Conservation (phyloP, 2,888 invertebrate genomes). For the Lasioglossum vierecki region DNA sequence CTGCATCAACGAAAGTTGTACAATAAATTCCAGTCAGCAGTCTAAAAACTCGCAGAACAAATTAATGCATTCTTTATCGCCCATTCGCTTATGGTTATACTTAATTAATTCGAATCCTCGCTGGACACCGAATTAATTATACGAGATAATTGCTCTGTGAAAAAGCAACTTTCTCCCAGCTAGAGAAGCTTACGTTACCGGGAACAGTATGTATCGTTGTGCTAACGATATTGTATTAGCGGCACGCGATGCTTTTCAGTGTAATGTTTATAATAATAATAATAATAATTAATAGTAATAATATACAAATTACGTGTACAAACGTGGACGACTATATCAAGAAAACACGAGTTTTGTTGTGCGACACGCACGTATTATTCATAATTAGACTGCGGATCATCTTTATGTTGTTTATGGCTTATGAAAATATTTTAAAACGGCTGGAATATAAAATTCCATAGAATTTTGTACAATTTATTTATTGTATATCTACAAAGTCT, state of each 20-base stretch:
- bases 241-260: not conserved
- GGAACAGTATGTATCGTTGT: not conserved
- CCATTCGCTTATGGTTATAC: slow-evolving; percentile 1
- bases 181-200: slow-evolving; percentile 1
- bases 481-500: too few species aligned
- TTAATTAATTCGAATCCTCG: slow-evolving; percentile 25
- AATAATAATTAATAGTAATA: not conserved
- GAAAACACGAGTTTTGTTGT: slow-evolving; percentile 5
- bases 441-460: too few species aligned
- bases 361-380: not conserved
- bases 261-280: not conserved
- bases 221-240: not conserved
- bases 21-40: slow-evolving; percentile 26
- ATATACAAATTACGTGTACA: slow-evolving; percentile 28
- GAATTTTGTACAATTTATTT: too few species aligned
- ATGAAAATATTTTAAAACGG: too few species aligned
- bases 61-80: slow-evolving; percentile 20
- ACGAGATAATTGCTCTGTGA: not conserved
- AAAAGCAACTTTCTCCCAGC: not conserved
- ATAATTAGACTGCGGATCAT: not conserved
- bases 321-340: slow-evolving; percentile 7
- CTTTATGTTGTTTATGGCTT: too few species aligned
- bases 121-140: not conserved
- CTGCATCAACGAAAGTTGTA: slow-evolving; percentile 27
- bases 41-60: slow-evolving; percentile 9